Evolutionary conservation across 2,888 invertebrate genomes (phyloP), one percentile per base, ranked within the genome.

Genomic region (Schrankia costaestrigalis): DNA sequence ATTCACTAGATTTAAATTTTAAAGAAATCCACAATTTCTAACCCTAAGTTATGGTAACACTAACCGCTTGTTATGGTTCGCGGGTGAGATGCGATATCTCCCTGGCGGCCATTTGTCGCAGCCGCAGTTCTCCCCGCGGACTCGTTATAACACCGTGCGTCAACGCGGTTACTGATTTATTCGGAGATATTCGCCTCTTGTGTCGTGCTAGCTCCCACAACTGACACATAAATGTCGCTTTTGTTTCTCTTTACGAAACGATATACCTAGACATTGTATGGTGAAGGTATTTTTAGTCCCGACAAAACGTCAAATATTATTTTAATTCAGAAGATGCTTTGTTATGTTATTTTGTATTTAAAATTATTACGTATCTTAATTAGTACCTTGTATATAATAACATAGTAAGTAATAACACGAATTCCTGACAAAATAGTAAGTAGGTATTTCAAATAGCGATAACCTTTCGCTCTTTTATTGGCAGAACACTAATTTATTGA

Each of bases 151-250:
- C 71, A 70, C 65, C 73, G 64, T 71, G 65, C 59, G 71, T 67
- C 71, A 66, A 50, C 66, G 64, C 66, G 45, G 26, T 61, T 49
- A 46, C 60, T 81, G 83, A 86, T 85, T 85, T 86, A 86, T 85
- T 68, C 70, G 52, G 54, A 35, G 40, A 41, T 37, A 46, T 41
- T 33, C 31, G 39, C 48, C 48, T 45, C 66, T 63, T 62, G 50
- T 62, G 60, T 58, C 38, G 45, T 37, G 9, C 41, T 36, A 41
- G 64, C 67, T 61, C 66, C 63, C 71, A 75, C 74, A 75, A 74
- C 78, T 82, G 85, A 79, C 83, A 85, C 78, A 85, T 85, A 83
- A 84, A 83, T 74, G 86, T 85, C 85, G 76, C 76, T 76, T 81
- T 84, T 85, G 82, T 78, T 81, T 79, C 83, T 71, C 76, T 78